phyloP scores from a whole-genome alignment of 2,888 invertebrate species.

The Troides helena region DNA sequence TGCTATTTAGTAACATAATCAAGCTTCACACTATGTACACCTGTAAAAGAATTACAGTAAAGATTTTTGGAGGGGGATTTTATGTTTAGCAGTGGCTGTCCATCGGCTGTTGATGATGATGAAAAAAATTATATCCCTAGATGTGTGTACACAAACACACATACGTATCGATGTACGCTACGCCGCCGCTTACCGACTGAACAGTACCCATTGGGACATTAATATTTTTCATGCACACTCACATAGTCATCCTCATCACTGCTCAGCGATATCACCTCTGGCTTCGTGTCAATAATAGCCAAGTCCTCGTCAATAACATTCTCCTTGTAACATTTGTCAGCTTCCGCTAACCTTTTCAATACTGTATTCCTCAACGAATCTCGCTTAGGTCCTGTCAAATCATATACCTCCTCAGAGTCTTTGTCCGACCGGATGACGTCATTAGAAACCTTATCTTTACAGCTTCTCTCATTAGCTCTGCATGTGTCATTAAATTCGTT shows the following conservation, averaged over 20 bases:
- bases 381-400: constrained; percentile 28
- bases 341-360: constrained; percentile 36
- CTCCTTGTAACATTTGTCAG: constrained; percentile 36
- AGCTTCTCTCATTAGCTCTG: constrained; percentile 11
- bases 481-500: constrained; percentile 38
- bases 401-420: constrained; percentile 28
- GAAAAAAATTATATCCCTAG: no score
- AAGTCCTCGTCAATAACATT: constrained; percentile 61
- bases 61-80: no score
- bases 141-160: no score
- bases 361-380: constrained; percentile 39
- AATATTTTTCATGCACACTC: constrained; percentile 31
- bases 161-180: no score
- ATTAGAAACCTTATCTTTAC: neutral
- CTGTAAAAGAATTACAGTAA: no score
- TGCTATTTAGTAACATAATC: no score
- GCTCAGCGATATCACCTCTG: constrained; percentile 68
- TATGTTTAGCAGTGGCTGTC: no score
- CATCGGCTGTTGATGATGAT: no score
- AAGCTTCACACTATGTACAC: no score
- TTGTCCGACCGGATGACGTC: constrained; percentile 17
- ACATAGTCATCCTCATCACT: constrained; percentile 71
- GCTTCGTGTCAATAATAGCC: constrained; percentile 58
- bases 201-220: no score
- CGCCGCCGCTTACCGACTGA: no score